phyloP scores from a whole-genome alignment of 2,113 vertebrate genomes.

The Embiotoca jacksoni region DNA sequence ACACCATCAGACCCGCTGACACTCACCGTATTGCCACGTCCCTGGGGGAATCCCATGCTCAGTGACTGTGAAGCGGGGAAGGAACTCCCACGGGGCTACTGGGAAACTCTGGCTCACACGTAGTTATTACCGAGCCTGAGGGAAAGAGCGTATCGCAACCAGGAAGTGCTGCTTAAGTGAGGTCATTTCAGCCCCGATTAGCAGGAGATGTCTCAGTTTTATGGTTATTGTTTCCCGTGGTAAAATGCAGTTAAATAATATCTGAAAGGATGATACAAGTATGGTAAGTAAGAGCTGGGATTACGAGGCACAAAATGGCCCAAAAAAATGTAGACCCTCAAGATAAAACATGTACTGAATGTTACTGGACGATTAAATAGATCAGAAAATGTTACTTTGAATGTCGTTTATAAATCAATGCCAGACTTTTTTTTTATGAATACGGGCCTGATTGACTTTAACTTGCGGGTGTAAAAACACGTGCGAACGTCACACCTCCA shows the following conservation, averaged over 20 bases:
- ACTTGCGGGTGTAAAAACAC: too few relatives aligned
- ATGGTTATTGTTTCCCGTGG: neutral
- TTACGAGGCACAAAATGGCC: too few relatives aligned
- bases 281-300: too few relatives aligned
- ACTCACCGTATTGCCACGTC: conserved; percentile 15
- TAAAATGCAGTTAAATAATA: neutral
- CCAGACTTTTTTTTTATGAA: too few relatives aligned
- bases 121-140: conserved; percentile 30
- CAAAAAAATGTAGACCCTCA: too few relatives aligned
- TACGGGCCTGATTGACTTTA: too few relatives aligned
- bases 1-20: conserved; percentile 42
- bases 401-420: too few relatives aligned
- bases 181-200: neutral
- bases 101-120: conserved; percentile 38
- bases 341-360: too few relatives aligned
- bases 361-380: too few relatives aligned
- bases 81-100: conserved; percentile 39
- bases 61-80: conserved; percentile 45
- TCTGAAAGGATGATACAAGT: too few relatives aligned
- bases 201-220: neutral
- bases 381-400: too few relatives aligned
- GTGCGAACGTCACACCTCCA: too few relatives aligned
- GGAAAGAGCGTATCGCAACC: conserved; percentile 8
- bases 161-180: conserved; percentile 17
- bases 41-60: conserved; percentile 48